Percentiles rank a stretch among this genome's conserved stretches.
Evolutionary conservation across 2,113 vertebrate species (phyloP).

Genomic region (Periophthalmus modestus): DNA sequence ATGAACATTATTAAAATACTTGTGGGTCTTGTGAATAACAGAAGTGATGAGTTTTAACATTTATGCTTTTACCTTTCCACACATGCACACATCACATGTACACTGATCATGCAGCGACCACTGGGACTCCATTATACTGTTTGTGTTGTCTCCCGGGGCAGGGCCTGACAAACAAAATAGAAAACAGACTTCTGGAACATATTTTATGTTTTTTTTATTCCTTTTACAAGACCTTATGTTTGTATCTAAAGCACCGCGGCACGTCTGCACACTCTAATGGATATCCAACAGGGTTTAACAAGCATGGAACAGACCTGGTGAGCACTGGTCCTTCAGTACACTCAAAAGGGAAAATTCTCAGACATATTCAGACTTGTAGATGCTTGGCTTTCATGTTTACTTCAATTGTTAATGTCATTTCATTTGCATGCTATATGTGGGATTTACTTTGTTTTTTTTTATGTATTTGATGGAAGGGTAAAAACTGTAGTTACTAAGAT

Average conservation of each 20-base stretch:
- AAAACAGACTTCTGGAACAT: background rate
- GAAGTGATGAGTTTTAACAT: no score
- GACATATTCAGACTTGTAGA: background rate
- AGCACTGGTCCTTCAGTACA: background rate
- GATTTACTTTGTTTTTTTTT: background rate
- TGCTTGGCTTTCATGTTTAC: background rate
- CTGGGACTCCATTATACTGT: background rate
- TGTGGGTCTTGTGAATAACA: no score
- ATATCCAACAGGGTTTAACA: conserved; percentile 8
- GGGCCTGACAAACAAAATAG: background rate
- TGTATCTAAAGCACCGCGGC: background rate
- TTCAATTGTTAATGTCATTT: background rate
- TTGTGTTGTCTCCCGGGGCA: background rate
- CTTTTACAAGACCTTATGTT: background rate
- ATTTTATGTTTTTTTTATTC: background rate
- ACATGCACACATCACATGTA: background rate
- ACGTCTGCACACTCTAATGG: conserved; percentile 1
- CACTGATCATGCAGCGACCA: background rate
- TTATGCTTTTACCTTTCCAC: background rate
- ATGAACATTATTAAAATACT: no score
- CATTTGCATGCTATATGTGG: background rate
- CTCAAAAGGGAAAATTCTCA: background rate
- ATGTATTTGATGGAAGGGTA: background rate
- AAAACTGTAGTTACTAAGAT: background rate
- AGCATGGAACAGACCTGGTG: conserved; percentile 1